Conservation (phyloP, 2,888 invertebrate genomes). For the Euclidia mi region DNA sequence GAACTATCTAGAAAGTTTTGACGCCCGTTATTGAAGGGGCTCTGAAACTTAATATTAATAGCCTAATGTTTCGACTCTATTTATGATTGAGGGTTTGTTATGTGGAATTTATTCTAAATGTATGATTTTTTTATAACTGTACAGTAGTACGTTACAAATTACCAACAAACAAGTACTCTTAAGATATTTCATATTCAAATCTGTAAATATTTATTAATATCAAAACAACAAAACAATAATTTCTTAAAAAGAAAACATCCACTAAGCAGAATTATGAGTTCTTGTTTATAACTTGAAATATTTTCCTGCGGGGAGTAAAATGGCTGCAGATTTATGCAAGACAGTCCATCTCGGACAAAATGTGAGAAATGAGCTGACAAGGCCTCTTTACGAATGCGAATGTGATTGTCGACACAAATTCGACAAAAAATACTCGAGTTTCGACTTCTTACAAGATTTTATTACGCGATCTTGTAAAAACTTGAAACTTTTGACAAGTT, state of each 20-base stretch:
- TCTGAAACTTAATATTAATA: too few relatives aligned
- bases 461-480: constrained; percentile 72
- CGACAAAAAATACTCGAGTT: constrained; percentile 64
- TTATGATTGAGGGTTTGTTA: too few relatives aligned
- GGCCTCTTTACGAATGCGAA: constrained; percentile 58
- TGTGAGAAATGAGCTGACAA: constrained; percentile 76
- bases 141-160: too few relatives aligned
- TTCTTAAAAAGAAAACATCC: constrained; percentile 42
- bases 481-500: constrained; percentile 70
- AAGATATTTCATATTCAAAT: background rate
- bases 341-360: constrained; percentile 70
- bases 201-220: constrained; percentile 4
- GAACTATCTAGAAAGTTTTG: constrained; percentile 18
- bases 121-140: too few relatives aligned
- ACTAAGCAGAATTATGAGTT: constrained; percentile 50
- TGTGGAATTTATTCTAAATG: too few relatives aligned
- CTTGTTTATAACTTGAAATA: constrained; percentile 49
- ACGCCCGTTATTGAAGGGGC: too few relatives aligned
- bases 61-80: too few relatives aligned
- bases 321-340: constrained; percentile 60
- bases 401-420: constrained; percentile 62
- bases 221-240: constrained; percentile 26
- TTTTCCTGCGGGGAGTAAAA: constrained; percentile 46
- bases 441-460: constrained; percentile 62
- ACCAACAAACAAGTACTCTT: background rate